Evolutionary conservation across 2,888 invertebrate species (phyloP).

Genomic region (Aromia moschata): DNA sequence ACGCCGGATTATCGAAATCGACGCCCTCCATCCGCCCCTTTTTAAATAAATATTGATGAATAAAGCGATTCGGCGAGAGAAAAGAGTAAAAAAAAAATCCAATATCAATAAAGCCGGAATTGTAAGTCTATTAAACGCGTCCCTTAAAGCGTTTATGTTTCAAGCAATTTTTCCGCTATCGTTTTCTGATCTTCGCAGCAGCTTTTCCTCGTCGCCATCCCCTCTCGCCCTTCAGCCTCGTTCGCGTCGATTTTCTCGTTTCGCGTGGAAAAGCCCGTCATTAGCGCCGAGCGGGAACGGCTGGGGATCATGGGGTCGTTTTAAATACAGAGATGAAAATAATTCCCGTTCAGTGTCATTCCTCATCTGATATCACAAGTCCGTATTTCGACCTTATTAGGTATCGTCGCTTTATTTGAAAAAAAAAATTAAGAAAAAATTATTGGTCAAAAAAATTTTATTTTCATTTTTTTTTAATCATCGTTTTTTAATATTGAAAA

Average conservation of each 20-base stretch:
- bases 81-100: slow-evolving; percentile 43
- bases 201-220: slow-evolving; percentile 25
- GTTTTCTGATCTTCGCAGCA: slow-evolving; percentile 41
- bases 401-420: no score
- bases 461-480: no score
- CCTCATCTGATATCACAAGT: no score
- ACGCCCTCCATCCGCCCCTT: slow-evolving; percentile 25
- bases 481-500: no score
- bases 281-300: slow-evolving; percentile 37
- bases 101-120: slow-evolving; percentile 46
- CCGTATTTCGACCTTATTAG: no score
- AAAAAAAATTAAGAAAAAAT: no score
- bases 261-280: no score
- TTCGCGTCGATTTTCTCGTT: slow-evolving; percentile 50
- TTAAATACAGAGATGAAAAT: no score
- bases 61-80: slow-evolving; percentile 41
- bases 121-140: slow-evolving; percentile 39
- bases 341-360: no score
- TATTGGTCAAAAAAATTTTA: no score
- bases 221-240: no score
- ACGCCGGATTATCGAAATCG: slow-evolving; percentile 6
- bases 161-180: slow-evolving; percentile 47
- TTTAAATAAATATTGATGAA: slow-evolving; percentile 41
- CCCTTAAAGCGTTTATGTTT: slow-evolving; percentile 45
- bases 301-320: slow-evolving; percentile 9